Base-by-base conservation (phyloP, 1,140 invertebrate genomes). In the Wiebesia pumilae region DNA sequence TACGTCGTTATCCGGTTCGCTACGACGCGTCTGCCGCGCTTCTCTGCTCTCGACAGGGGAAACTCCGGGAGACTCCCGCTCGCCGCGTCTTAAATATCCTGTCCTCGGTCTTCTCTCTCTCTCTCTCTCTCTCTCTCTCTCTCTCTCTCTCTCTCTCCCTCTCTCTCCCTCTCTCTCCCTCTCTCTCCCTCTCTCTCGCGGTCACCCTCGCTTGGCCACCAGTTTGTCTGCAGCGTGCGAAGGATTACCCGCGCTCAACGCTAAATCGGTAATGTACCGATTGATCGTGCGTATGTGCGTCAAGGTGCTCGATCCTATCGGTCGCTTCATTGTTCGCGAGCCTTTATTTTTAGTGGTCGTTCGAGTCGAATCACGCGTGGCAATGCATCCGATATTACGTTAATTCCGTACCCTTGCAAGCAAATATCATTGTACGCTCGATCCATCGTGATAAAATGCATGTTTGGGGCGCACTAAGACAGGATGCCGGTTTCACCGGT, bases 1-100 rank as follows among this genome's bases (percentile, higher is more conserved):
- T 86, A 82, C 47, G 33, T 79, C 62, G 75, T 67, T 80, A 73
- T 84, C 80, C 65, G 21, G 19, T 1, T n/a, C n/a, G n/a, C n/a
- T n/a, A n/a, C n/a, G n/a, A n/a, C n/a, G n/a, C n/a, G n/a, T n/a
- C n/a, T n/a, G n/a, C n/a, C n/a, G 79, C 58, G 9, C 7, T 71
- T 62, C 58, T 27, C 58, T 62, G 58, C 10, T 62, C 24, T 27
- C 58, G 58, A 24, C 58, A 10, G 21, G 27, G 24, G 24, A 62
- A 27, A 27, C 58, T 62, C 24, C 58, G 2, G 2, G 3, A 0
- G 58, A 62, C 58, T 75, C 38, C 24, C 58, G 58, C 58, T 62
- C 4, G 4, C 3, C 24, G 2, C 27, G 2, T 62, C 24, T 7
- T 27, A 62, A 62, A 14, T 14, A 24, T 27, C 27, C 24, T 62